These are phyloP conservation scores for Megalopta genalis DNA, from an alignment of 1,140 invertebrate species.

Conservation along the genomic window DNA sequence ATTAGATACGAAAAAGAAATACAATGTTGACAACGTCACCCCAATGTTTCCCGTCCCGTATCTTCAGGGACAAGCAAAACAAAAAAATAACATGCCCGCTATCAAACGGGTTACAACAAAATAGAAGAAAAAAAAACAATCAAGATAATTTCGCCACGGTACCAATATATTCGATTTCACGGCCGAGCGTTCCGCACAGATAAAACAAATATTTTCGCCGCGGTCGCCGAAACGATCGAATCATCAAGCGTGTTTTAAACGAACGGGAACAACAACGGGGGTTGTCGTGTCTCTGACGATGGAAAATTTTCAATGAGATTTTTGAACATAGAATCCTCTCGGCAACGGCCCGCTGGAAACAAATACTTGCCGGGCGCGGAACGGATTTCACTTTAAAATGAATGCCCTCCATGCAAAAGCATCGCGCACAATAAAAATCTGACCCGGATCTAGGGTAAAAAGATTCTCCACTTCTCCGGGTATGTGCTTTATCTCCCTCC, in stretches of 20 bases:
- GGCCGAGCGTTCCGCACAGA: not conserved
- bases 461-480: constrained; percentile 15
- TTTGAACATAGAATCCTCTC: not conserved
- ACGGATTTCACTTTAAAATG: constrained; percentile 43
- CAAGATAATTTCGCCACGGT: no score
- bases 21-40: no score
- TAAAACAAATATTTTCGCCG: not conserved
- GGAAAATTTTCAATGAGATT: constrained; percentile 10
- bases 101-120: no score
- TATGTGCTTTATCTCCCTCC: not conserved
- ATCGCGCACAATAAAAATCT: constrained; percentile 45
- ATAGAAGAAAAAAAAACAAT: no score
- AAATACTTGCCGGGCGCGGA: not conserved
- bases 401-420: constrained; percentile 18
- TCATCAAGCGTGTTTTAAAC: not conserved
- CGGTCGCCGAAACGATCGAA: not conserved
- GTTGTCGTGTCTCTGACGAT: not conserved
- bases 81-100: no score
- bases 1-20: no score
- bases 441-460: constrained; percentile 42
- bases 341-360: not conserved
- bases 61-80: no score
- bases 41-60: no score
- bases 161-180: no score
- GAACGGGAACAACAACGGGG: not conserved